Conservation (phyloP, 2,113 vertebrate species). For the Felis chaus region DNA sequence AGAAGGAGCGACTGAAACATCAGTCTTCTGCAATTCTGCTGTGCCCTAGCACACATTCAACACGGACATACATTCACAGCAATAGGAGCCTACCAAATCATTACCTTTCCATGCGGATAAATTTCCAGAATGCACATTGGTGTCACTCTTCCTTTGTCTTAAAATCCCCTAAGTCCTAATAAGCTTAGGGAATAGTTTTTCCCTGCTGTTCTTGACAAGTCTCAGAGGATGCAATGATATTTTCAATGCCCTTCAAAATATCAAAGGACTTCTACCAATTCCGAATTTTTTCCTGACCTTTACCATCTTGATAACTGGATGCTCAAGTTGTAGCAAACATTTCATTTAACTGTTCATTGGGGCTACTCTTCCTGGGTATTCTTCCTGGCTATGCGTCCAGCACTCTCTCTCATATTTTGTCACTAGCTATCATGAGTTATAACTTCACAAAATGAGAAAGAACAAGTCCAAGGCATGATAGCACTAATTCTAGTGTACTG, state of each 20-base stretch:
- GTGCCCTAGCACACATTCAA: neutral
- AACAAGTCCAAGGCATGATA: neutral
- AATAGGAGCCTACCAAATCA: neutral
- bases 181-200: neutral
- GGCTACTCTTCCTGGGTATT: neutral
- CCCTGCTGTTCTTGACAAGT: constrained; percentile 44
- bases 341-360: neutral
- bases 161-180: neutral
- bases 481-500: neutral
- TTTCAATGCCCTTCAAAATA: neutral
- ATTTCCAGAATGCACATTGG: constrained; percentile 11
- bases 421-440: neutral
- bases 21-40: neutral
- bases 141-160: constrained; percentile 29
- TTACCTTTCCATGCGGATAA: neutral
- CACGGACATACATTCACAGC: neutral
- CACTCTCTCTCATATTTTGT: neutral
- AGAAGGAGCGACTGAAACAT: neutral
- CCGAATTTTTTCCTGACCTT: constrained; percentile 13
- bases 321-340: neutral
- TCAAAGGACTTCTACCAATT: constrained; percentile 14
- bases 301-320: neutral
- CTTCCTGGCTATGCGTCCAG: neutral
- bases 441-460: neutral
- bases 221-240: constrained; percentile 26